A percentile compares a stretch with the other conserved stretches of the same genome.
These are phyloP conservation scores for Pseudococcus jackbeardsleyi DNA, from an alignment of 2,888 invertebrate genomes.

Conservation along the genomic window DNA sequence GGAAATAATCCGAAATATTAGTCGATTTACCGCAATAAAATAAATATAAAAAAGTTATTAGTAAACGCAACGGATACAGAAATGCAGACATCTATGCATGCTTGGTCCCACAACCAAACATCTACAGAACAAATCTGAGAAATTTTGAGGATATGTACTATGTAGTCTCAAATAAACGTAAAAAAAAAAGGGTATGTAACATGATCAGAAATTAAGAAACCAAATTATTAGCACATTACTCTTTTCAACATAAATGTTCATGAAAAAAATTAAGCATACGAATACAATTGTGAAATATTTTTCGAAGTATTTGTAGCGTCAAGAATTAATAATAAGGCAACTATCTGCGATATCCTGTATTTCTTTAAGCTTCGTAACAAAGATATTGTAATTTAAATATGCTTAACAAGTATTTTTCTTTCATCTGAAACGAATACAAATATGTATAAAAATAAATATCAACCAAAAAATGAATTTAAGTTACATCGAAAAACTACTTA, in stretches of 20 bases:
- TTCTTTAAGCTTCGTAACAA: slow-evolving; percentile 43
- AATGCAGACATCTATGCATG: not conserved
- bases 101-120: slow-evolving; percentile 38
- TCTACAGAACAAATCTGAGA: not conserved
- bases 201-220: too few relatives aligned
- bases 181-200: too few relatives aligned
- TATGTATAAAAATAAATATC: slow-evolving; percentile 35
- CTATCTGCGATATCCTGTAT: slow-evolving; percentile 50
- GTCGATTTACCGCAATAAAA: not conserved
- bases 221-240: too few relatives aligned
- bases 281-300: not conserved
- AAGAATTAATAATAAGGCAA: slow-evolving; percentile 14
- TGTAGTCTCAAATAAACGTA: too few relatives aligned
- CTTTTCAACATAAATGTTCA: too few relatives aligned
- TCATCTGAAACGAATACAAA: slow-evolving; percentile 25
- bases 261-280: too few relatives aligned
- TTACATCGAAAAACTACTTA: slow-evolving; percentile 30
- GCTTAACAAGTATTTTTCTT: slow-evolving; percentile 27
- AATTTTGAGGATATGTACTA: not conserved
- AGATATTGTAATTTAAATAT: slow-evolving; percentile 29
- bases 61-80: not conserved
- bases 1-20: not conserved
- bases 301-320: not conserved
- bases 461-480: slow-evolving; percentile 33
- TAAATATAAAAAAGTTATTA: not conserved